Evolutionary conservation across 2,113 vertebrate species (phyloP).

Genomic region (Xyrauchen texanus): DNA sequence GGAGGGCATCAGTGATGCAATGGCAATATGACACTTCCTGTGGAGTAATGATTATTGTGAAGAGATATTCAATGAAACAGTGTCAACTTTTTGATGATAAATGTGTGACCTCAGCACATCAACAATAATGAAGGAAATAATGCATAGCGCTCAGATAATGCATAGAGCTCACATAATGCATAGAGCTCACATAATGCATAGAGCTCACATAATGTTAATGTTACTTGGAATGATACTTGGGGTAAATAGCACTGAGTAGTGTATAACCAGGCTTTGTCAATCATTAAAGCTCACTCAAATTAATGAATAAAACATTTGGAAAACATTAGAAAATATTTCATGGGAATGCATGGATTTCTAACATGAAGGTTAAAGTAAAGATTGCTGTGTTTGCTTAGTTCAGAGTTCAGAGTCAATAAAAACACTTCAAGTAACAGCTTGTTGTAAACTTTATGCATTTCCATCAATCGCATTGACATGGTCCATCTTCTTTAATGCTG

Average conservation of each 20-base stretch:
- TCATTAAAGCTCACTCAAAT: no score
- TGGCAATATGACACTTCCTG: not conserved
- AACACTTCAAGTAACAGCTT: not conserved
- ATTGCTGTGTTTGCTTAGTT: not conserved
- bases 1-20: constrained; percentile 6
- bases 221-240: no score
- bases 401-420: constrained; percentile 10
- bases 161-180: no score
- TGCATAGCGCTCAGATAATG: no score
- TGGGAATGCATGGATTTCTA: no score
- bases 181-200: no score
- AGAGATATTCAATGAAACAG: not conserved
- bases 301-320: no score
- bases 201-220: no score
- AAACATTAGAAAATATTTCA: no score
- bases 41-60: not conserved
- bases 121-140: not conserved
- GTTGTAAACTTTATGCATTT: constrained; percentile 6
- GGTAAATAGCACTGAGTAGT: no score
- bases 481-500: not conserved
- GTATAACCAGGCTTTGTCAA: no score
- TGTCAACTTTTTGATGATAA: not conserved
- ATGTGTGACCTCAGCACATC: not conserved
- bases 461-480: not conserved
- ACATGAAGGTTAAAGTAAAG: no score